Conservation (phyloP, 2,113 vertebrate species). For the Chaetodon auriga region DNA sequence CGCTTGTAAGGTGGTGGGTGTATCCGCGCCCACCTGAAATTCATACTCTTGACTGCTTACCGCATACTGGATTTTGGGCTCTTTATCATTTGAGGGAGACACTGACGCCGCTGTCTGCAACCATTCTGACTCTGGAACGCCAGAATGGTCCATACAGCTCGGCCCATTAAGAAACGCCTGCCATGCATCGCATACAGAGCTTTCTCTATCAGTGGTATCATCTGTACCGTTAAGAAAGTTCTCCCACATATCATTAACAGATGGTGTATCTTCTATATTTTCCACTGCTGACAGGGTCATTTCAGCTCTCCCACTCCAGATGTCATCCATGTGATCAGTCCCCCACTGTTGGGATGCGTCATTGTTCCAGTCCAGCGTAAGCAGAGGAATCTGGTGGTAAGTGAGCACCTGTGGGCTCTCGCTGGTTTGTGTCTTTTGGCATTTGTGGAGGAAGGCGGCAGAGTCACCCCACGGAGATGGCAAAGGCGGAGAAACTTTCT, state of each 20-base stretch:
- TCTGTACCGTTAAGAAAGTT: constrained; percentile 58
- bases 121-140: constrained; percentile 76
- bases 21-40: constrained; percentile 47
- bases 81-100: constrained; percentile 63
- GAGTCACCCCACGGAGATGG: constrained; percentile 30
- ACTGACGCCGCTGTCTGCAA: constrained; percentile 73
- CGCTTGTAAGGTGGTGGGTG: constrained; percentile 21
- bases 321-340: constrained; percentile 41
- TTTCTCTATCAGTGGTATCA: constrained; percentile 30
- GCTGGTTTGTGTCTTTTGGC: constrained; percentile 42
- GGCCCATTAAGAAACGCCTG: constrained; percentile 73
- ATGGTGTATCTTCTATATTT: constrained; percentile 8
- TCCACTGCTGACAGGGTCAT: constrained; percentile 42
- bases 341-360: constrained; percentile 38
- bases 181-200: constrained; percentile 70
- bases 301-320: constrained; percentile 35
- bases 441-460: constrained; percentile 19
- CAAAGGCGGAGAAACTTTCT: constrained; percentile 26
- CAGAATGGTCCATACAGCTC: constrained; percentile 35
- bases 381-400: constrained; percentile 81
- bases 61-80: constrained; percentile 28
- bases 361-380: constrained; percentile 73
- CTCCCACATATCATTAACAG: constrained; percentile 65
- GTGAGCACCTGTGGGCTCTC: constrained; percentile 64
- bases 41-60: constrained; percentile 34